These are phyloP conservation scores for Drosophila dunni DNA, from an alignment of 1,140 invertebrate species.

Conservation along the genomic window DNA sequence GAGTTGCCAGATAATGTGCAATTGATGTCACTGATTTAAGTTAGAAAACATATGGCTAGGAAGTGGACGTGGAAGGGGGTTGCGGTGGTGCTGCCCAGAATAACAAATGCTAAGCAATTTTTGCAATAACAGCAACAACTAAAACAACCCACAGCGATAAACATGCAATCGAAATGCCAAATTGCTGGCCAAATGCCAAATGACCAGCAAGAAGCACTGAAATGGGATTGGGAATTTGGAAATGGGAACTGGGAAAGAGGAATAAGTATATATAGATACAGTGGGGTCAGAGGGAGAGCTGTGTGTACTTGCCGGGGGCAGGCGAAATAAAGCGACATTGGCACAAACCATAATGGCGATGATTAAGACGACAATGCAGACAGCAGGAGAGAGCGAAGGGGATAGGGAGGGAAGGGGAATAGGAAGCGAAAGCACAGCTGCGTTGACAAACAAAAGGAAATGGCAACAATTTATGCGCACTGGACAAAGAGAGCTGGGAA, in stretches of 20 bases:
- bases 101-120: slow-evolving; percentile 49
- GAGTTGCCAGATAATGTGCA: slow-evolving; percentile 10
- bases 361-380: slow-evolving; percentile 45
- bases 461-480: slow-evolving; percentile 72
- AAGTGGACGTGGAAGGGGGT: too few relatives aligned
- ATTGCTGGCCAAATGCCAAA: slow-evolving; percentile 78
- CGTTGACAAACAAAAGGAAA: slow-evolving; percentile 79
- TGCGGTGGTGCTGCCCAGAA: slow-evolving; percentile 13
- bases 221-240: slow-evolving; percentile 3
- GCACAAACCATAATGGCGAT: slow-evolving; percentile 60
- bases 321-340: slow-evolving; percentile 8
- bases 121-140: slow-evolving; percentile 31
- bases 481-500: slow-evolving; percentile 43
- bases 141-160: slow-evolving; percentile 43
- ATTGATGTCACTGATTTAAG: slow-evolving; percentile 13
- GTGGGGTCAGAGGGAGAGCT: not conserved
- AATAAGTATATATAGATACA: slow-evolving; percentile 8
- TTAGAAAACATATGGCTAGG: not conserved
- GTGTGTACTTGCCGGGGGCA: not conserved
- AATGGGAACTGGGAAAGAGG: not conserved
- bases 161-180: slow-evolving; percentile 79
- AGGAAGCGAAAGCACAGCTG: not conserved
- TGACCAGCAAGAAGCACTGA: slow-evolving; percentile 56
- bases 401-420: not conserved
- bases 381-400: not conserved